Base-by-base conservation (phyloP, 2,888 invertebrate species). In the Hylaea fasciaria region DNA sequence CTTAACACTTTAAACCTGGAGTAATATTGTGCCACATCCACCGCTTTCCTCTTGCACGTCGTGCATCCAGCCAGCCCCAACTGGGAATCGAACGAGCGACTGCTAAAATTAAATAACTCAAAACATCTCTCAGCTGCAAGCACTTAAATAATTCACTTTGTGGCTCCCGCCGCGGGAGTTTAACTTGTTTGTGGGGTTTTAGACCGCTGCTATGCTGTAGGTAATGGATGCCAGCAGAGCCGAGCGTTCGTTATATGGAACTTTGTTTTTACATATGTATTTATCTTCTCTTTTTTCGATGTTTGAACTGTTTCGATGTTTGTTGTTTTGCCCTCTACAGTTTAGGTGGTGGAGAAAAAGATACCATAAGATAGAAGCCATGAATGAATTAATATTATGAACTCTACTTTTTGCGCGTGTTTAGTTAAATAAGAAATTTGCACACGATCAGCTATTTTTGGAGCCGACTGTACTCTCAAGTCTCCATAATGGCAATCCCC, bases 71-170 rank as follows among this genome's bases (percentile, higher is more conserved):
- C 71, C 72, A 71, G 70, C 72, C 67, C 44, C 22, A 22, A 41
- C 70, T 53, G 66, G 71, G 73, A 79, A 72, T 78, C 75, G 71
- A 78, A 78, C 69, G 70, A 67, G 54, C 69, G 70, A 76, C 69
- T 73, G 72, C 68, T 70, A 77, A 77, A 22, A 80, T 80, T 72
- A 73, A 78, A 80, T 81, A 78, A 78, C 73, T 76, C 76, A 71
- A 75, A 79, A 72, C 73, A 74, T 73, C 72, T 70, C 70, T 66
- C 63, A 40, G 55, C 59, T 67, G 70, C 66, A 68, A 70, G 73
- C 73, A 64, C 65, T 72, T 69, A 59, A 72, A 77, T 77, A 77
- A 79, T 77, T 77, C 69, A 78, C 64, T 76, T 73, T 74, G 75
- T 63, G 68, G 69, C 56, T 49, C 40, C 45, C 35, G 40, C 12